phyloP scores from a whole-genome alignment of 1,140 invertebrate genomes.

The Drosophila sp. region DNA sequence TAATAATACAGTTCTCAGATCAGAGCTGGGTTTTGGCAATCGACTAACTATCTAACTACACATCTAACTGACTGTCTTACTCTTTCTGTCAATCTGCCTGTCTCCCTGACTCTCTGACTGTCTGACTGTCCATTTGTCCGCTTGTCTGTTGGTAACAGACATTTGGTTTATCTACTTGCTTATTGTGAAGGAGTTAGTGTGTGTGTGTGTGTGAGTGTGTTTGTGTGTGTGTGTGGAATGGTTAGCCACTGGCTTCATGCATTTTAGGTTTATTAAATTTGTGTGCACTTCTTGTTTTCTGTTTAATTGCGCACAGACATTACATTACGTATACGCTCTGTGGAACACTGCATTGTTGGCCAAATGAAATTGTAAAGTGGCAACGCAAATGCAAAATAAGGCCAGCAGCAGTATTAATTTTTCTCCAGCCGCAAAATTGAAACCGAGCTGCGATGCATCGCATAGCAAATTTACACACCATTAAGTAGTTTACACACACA shows the following conservation, averaged over 20 bases:
- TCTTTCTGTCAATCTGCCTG: background rate
- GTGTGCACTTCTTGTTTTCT: slow-evolving; percentile 46
- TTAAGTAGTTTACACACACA: slow-evolving; percentile 81
- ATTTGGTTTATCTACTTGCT: slow-evolving; percentile 34
- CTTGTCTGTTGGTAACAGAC: slow-evolving; percentile 9
- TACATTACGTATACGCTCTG: slow-evolving; percentile 46
- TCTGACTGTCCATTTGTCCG: slow-evolving; percentile 7
- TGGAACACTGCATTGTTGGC: slow-evolving; percentile 53
- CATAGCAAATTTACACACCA: slow-evolving; percentile 83
- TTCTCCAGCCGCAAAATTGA: slow-evolving; percentile 79
- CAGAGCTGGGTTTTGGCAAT: slow-evolving; percentile 45
- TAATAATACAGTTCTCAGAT: slow-evolving; percentile 21
- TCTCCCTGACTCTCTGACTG: slow-evolving; percentile 14
- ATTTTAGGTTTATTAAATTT: slow-evolving; percentile 67
- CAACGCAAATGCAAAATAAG: slow-evolving; percentile 37
- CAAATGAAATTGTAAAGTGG: slow-evolving; percentile 43
- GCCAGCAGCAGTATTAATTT: slow-evolving; percentile 71
- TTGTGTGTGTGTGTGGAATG: slow-evolving; percentile 13
- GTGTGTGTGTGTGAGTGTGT: slow-evolving; percentile 5
- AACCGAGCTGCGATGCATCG: slow-evolving; percentile 65
- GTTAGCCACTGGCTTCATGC: slow-evolving; percentile 38
- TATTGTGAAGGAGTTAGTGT: too few relatives aligned
- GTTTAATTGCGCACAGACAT: slow-evolving; percentile 49
- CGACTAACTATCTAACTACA: slow-evolving; percentile 23
- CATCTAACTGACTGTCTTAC: slow-evolving; percentile 5